Evolutionary conservation across 35 echinoderm and acorn worm genomes (phyloP), one percentile per base, ranked within the genome.

Genomic region (Hemicentrotus pulcherrimus): DNA sequence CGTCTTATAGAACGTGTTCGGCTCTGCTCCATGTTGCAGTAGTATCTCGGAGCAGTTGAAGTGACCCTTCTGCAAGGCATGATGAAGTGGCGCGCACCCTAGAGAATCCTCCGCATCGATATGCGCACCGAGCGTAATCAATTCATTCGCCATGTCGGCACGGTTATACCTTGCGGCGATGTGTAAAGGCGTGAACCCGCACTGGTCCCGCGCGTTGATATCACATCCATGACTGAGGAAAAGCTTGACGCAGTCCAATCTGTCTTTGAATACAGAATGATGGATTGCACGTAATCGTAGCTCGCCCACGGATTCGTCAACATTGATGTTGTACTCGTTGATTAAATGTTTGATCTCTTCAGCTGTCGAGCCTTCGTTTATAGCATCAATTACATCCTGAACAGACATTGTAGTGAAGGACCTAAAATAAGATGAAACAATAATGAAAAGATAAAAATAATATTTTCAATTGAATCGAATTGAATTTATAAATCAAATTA

Each of bases 1-100:
- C 9, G 95, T 89, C 45, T 96, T 98, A 70, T 99, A 96, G 86
- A 96, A 96, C 61, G 61, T 87, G 31, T 99, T 98, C 16, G 97
- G 95, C 31, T 98, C 96, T 5, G 96, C 98, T 86, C 98, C 98
- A 47, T 97, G 86, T 94, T 96, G 91, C 18, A 99, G 93, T 22
- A 99, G 48, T 7, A 96, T 32, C 59, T 94, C 95, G 31, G 95
- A 94, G 48, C 97, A 98, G 13, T 97, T 92, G 31, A 32, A 65
- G 70, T 98, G 86, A 7, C 98, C 98, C 91, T 97, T 96, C 61
- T 98, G 95, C 61, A 99, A 35, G n/a, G 98, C 98, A 14, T 97
- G 95, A 32, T 97, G 96, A 11, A 99, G 94, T 16, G 98, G 95
- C 30, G 97, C 94, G 46, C 92, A 97, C 2, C 97, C 97, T 8